Evolutionary conservation across 2,888 invertebrate species (phyloP), one percentile per base, ranked within the genome.

Genomic region (Drosophila testacea): DNA sequence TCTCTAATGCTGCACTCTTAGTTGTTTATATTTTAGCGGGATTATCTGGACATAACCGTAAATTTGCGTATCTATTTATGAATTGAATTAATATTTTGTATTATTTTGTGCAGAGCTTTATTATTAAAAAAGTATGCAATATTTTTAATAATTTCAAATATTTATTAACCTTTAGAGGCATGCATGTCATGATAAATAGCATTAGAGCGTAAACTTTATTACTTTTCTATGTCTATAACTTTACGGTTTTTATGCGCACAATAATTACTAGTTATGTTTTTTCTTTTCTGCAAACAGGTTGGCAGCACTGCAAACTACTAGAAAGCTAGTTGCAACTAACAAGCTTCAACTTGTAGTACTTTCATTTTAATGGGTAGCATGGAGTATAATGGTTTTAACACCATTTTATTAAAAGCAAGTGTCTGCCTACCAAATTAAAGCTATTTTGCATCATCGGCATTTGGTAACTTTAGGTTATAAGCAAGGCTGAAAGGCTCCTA

Each of bases 81-180:
- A 83, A 86, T 80, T 80, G 57, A 66, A 86, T 77, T 67, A 57
- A 74, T 78, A 69, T 65, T 68, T 66, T 63, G 30, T 60, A 41
- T 47, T 39, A 10, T 11, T 41, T 6, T 7, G 7, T 16, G 2
- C 22, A 22, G 2, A 22, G 22, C 1, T 34, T 27, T 42, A 51
- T 56, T 62, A 56, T 41, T 56, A 32, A 51, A 56, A 67, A 60
- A 54, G 56, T 56, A 5, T 27, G 16, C 5, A 13, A 16, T 34
- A 9, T 28, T 52, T 39, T 47, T 6, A 41, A 32, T 22, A n/a
- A 10, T n/a, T 32, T 13, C 16, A 34, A 30, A 52, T 47, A 47
- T 48, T 22, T 59, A 41, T 50, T 41, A 38, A 32, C 38, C 39
- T 59, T 50, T 39, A 16, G 13, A 22, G 48, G 48, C 16, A 32